Evolutionary conservation across 2,113 vertebrate species (phyloP).

Genomic region (Rallus limicola): DNA sequence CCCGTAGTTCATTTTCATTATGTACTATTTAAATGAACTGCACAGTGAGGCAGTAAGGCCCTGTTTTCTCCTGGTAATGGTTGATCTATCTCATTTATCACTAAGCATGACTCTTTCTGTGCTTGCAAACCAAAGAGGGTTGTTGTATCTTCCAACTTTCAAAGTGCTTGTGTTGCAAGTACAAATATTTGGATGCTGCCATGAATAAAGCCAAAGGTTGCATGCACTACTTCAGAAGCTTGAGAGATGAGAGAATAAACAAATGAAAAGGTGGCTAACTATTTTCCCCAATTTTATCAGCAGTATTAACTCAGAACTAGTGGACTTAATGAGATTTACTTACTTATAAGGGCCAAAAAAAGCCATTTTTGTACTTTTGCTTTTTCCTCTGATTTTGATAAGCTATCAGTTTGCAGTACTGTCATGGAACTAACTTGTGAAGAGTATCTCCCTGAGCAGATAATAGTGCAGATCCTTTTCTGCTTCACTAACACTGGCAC

Average conservation of each 20-base stretch:
- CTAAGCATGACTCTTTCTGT: not conserved
- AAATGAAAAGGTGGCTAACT: not conserved
- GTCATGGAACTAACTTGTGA: not conserved
- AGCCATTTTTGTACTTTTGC: not conserved
- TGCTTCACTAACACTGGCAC: not conserved
- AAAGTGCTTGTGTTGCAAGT: not conserved
- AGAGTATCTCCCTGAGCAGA: not conserved
- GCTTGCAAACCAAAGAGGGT: not conserved
- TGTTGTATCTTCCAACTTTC: not conserved
- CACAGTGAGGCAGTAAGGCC: not conserved
- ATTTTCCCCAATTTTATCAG: not conserved
- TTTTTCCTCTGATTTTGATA: not conserved
- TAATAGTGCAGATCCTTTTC: slow-evolving; percentile 16
- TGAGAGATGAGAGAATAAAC: not conserved
- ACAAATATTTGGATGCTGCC: not conserved
- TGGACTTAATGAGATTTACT: not conserved
- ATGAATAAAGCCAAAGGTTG: not conserved
- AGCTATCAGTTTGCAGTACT: slow-evolving; percentile 8
- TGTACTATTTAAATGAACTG: not conserved
- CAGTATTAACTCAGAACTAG: not conserved
- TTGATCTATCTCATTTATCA: not conserved
- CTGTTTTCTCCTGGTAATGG: not conserved
- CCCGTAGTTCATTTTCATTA: not conserved
- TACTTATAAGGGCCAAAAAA: not conserved
- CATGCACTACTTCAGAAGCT: not conserved